phyloP scores from a whole-genome alignment of 2,888 invertebrate species.

The Chrysolina haemoptera region DNA sequence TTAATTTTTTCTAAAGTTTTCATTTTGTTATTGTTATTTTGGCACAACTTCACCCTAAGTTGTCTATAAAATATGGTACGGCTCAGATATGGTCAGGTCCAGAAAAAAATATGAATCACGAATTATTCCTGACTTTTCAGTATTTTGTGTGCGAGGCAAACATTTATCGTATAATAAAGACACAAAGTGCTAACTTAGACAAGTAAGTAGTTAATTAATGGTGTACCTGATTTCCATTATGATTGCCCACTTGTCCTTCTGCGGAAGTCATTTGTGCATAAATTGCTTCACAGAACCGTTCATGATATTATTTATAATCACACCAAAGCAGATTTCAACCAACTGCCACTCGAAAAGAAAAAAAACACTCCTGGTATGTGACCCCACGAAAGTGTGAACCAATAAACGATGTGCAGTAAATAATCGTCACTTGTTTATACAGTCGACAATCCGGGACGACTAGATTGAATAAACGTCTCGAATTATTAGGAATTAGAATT shows the following conservation, averaged over 20 bases:
- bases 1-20: no score
- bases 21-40: no score
- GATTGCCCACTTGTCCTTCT: neutral
- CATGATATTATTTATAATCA: neutral
- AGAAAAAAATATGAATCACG: no score
- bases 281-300: neutral
- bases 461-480: slow-evolving; percentile 26
- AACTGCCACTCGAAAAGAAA: neutral
- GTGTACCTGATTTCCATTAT: slow-evolving; percentile 15
- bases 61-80: no score
- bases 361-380: neutral
- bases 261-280: slow-evolving; percentile 4
- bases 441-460: neutral
- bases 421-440: slow-evolving; percentile 22
- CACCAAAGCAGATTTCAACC: neutral
- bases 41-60: no score
- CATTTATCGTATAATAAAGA: no score
- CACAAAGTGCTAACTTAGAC: no score
- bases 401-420: neutral
- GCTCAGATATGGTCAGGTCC: no score
- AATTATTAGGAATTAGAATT: slow-evolving; percentile 23
- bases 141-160: no score
- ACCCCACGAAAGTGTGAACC: neutral
- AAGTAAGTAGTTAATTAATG: neutral
- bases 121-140: no score